Evolutionary conservation across 2,113 vertebrate species (phyloP), one percentile per base, ranked within the genome.

Genomic region (Epinephelus moara): DNA sequence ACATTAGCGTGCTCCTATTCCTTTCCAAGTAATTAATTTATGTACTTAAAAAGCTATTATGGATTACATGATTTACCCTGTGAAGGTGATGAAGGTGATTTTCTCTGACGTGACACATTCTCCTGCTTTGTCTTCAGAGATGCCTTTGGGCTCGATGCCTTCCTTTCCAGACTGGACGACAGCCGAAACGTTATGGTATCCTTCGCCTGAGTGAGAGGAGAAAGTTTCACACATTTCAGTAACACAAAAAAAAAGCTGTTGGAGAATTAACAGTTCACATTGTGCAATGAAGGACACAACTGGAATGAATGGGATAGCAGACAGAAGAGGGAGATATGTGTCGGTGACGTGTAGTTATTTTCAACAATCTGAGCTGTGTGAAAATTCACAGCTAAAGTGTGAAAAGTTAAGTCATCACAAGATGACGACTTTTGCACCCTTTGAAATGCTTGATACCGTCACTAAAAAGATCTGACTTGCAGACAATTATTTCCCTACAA

Each of bases 121-220:
- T 89, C 92, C 71, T 64, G 82, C 76, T 80, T 93, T 37, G 67
- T 78, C 18, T 14, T 84, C 6, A 70, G 67, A 18, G 55, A 79
- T 27, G 85, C 84, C 0, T 75, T 40, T 1, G 92, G 84, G n/a
- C 75, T 83, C 30, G 91, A 89, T 13, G 81, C 63, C 74, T 75
- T 94, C 80, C 86, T 92, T 7, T 96, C 95, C 0, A 72, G 62
- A 81, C 91, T 83, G 23, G 94, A 88, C 0, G 91, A 95, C 89
- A 96, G 95, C 67, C 79, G 91, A 91, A 98, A 98, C 47, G 86
- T 93, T 72, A 98, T 45, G 0, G 85, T 92, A 27, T 98, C 98
- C 0, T 94, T 94, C 52, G 94, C 95, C 50, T 95, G 72, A 21
- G 92, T 94, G 85, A 90, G 49, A 67, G 53, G 12, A 70, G 30